These are phyloP conservation scores for Saccopteryx leptura DNA, from an alignment of 2,113 vertebrate genomes.

Conservation along the genomic window DNA sequence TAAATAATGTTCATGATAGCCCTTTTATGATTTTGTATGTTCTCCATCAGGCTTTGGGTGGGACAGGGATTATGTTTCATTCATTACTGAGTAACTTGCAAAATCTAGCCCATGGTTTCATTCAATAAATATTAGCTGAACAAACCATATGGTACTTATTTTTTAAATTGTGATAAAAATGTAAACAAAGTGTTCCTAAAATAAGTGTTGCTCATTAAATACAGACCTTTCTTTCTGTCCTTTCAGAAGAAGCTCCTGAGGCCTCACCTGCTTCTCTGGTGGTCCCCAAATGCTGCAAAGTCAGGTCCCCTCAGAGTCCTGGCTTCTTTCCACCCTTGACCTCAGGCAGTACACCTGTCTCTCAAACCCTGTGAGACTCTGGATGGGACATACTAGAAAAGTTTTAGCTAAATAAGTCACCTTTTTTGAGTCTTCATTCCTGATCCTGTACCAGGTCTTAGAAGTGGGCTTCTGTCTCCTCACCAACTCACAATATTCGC, in stretches of 20 bases:
- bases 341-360: background rate
- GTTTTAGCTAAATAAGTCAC: background rate
- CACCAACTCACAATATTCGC: background rate
- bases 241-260: background rate
- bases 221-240: background rate
- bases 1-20: background rate
- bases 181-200: background rate
- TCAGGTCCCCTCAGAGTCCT: background rate
- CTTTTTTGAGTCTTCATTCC: background rate
- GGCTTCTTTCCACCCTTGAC: background rate
- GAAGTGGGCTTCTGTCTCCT: background rate
- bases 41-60: background rate
- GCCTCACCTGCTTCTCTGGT: background rate
- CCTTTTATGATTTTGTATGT: background rate
- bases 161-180: background rate
- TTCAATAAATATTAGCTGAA: background rate
- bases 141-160: background rate
- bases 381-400: background rate
- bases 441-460: background rate
- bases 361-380: background rate
- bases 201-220: background rate
- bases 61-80: background rate
- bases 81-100: background rate
- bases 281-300: background rate
- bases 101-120: constrained; percentile 21